phyloP scores from a whole-genome alignment of 2,888 invertebrate genomes.

The Mythimna lalbum region DNA sequence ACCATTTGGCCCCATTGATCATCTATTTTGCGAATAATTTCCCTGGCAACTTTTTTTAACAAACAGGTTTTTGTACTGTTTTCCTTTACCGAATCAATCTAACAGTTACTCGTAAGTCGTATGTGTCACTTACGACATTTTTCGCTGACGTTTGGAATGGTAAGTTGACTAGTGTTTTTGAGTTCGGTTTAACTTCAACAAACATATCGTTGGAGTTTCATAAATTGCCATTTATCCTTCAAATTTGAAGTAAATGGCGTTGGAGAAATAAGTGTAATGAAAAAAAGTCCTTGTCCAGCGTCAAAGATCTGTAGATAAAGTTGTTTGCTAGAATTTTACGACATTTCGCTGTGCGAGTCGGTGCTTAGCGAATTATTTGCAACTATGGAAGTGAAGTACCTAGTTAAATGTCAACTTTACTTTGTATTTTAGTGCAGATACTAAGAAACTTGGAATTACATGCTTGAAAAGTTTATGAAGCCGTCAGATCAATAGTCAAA shows the following conservation, averaged over 20 bases:
- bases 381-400: not conserved
- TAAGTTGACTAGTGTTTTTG: not conserved
- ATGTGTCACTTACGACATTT: conserved; percentile 43
- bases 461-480: not conserved
- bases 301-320: not conserved
- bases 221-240: too few species aligned
- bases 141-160: conserved; percentile 21
- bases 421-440: conserved; percentile 20
- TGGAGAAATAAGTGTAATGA: not conserved
- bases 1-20: too few species aligned
- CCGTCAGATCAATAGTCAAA: not conserved
- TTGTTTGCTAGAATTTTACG: conserved; percentile 12
- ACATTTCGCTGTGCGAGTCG: not conserved
- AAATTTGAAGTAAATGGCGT: not conserved
- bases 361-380: not conserved
- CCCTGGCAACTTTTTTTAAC: too few species aligned
- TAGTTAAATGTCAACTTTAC: conserved; percentile 10
- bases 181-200: too few species aligned
- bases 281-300: not conserved
- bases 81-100: not conserved
- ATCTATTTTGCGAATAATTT: too few species aligned
- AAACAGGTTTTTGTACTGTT: too few species aligned
- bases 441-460: not conserved
- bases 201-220: too few species aligned
- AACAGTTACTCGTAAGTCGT: conserved; percentile 1